These are phyloP conservation scores for Kryptopterus vitreolus DNA, from an alignment of 2,797 vertebrate genomes.

Conservation along the genomic window DNA sequence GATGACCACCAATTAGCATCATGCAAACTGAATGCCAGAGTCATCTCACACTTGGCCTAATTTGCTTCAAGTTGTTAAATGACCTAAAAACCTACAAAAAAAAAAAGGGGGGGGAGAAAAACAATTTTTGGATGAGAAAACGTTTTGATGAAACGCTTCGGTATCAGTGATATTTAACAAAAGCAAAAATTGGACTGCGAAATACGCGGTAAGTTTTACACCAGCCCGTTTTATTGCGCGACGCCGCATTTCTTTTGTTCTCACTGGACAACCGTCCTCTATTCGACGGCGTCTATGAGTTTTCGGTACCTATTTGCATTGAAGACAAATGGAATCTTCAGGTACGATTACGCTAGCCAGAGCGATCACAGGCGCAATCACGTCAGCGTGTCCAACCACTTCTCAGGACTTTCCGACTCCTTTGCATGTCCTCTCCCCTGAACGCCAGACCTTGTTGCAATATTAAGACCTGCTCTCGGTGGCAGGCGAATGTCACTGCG, in stretches of 20 bases:
- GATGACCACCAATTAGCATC: neutral
- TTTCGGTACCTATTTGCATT: neutral
- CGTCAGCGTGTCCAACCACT: neutral
- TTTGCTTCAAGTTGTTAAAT: slow-evolving; percentile 20
- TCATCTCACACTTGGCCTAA: slow-evolving; percentile 19
- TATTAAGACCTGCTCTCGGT: slow-evolving; percentile 43
- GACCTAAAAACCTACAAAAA: slow-evolving; percentile 5
- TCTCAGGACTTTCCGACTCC: neutral
- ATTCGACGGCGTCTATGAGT: neutral
- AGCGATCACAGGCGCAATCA: neutral
- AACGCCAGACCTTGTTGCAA: slow-evolving; percentile 32
- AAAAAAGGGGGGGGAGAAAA: neutral
- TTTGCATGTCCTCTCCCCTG: slow-evolving; percentile 8
- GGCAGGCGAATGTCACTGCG: slow-evolving; percentile 43
- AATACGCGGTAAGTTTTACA: no score
- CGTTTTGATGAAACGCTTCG: neutral
- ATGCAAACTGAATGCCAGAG: slow-evolving; percentile 1
- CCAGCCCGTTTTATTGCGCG: no score
- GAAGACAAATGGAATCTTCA: neutral
- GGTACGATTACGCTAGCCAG: neutral
- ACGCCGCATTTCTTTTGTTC: neutral
- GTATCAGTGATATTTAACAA: neutral
- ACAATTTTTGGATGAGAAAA: neutral
- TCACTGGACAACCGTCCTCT: neutral
- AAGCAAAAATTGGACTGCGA: no score